A percentile compares a stretch with the other conserved stretches of the same genome.
These are phyloP conservation scores for Euphonia xanthogaster DNA, from an alignment of 2,797 vertebrate genomes.

Conservation along the genomic window DNA sequence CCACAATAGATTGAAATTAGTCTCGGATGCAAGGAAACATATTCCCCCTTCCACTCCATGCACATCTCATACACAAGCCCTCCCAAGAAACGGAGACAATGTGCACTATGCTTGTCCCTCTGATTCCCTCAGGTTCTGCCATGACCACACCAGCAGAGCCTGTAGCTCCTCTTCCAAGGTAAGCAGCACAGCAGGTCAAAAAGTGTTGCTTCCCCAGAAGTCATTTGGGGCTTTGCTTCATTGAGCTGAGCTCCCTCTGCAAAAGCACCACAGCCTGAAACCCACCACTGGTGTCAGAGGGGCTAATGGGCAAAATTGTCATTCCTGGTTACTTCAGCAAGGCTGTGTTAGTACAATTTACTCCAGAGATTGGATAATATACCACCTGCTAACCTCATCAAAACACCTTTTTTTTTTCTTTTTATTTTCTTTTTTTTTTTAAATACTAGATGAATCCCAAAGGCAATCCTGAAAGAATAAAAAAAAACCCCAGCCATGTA, in stretches of 20 bases:
- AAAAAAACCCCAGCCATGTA: neutral
- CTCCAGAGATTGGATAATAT: neutral
- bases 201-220: neutral
- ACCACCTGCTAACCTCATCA: neutral
- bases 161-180: neutral
- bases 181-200: neutral
- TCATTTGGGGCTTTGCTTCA: neutral
- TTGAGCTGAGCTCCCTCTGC: neutral
- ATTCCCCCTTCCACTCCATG: neutral
- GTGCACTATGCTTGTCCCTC: neutral
- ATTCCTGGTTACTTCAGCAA: accelerated
- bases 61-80: neutral
- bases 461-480: neutral
- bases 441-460: neutral
- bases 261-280: neutral
- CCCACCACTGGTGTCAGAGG: neutral
- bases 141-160: neutral
- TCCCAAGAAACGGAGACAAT: neutral
- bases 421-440: neutral
- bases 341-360: neutral
- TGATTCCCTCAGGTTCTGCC: neutral
- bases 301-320: neutral
- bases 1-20: neutral
- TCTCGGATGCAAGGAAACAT: neutral
- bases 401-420: neutral